phyloP scores from a whole-genome alignment of 2,888 invertebrate genomes.

The Spilosoma lubricipeda region DNA sequence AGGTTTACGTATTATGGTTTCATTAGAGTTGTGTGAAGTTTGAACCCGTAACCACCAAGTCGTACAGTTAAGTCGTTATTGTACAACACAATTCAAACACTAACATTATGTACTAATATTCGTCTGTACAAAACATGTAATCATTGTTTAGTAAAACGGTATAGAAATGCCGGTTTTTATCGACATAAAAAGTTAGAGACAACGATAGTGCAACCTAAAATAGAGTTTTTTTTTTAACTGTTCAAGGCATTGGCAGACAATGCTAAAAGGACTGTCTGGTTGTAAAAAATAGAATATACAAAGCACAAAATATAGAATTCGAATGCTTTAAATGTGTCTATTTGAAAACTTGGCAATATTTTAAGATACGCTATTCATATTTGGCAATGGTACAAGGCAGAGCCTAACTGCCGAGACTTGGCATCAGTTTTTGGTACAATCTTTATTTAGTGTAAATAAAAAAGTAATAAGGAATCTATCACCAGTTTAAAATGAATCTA shows the following conservation, averaged over 20 bases:
- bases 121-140: background rate
- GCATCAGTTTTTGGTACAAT: constrained; percentile 65
- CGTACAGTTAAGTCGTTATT: too few relatives aligned
- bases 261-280: background rate
- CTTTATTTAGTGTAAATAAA: constrained; percentile 44
- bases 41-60: too few relatives aligned
- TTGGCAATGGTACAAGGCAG: constrained; percentile 62
- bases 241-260: background rate
- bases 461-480: constrained; percentile 48
- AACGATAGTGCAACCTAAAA: too few relatives aligned
- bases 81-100: background rate
- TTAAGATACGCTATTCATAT: constrained; percentile 54
- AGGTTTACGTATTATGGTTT: too few relatives aligned
- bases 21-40: too few relatives aligned
- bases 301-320: constrained; percentile 1
- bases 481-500: too few relatives aligned
- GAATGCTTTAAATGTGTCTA: constrained; percentile 28
- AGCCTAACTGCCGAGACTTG: constrained; percentile 62
- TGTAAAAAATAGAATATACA: background rate
- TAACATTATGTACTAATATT: too few relatives aligned
- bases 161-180: background rate
- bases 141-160: background rate
- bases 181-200: too few relatives aligned
- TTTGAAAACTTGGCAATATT: constrained; percentile 50
- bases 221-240: too few relatives aligned